Conservation (phyloP, 2,113 vertebrate genomes). For the Syngnathus typhle region DNA sequence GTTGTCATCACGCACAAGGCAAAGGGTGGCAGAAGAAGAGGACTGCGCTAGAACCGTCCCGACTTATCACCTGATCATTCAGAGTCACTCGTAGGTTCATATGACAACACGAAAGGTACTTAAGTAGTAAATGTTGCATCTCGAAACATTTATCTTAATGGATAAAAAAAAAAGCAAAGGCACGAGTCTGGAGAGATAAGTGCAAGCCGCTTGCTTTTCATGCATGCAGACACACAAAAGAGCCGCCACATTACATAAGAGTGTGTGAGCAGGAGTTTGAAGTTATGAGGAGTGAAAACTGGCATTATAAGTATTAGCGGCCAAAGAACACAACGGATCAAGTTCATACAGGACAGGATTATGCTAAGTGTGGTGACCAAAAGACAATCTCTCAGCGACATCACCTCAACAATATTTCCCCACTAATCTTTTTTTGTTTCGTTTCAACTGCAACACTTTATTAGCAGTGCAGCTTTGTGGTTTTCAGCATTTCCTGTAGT, state of each 20-base stretch:
- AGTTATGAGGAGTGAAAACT: conserved; percentile 60
- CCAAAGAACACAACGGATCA: conserved; percentile 48
- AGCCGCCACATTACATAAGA: conserved; percentile 35
- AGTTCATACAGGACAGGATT: conserved; percentile 33
- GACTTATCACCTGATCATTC: conserved; percentile 33
- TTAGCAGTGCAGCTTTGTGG: not conserved
- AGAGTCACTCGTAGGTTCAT: conserved; percentile 13
- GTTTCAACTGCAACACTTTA: too few relatives aligned
- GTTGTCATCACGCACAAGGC: conserved; percentile 38
- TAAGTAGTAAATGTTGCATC: not conserved
- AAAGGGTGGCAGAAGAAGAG: conserved; percentile 28
- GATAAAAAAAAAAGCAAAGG: not conserved
- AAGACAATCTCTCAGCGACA: not conserved
- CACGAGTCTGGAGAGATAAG: not conserved
- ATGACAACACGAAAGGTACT: not conserved
- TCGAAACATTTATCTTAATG: not conserved
- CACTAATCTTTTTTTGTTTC: not conserved
- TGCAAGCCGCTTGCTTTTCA: not conserved
- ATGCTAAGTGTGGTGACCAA: conserved; percentile 13
- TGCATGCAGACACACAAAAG: not conserved
- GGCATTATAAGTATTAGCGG: conserved; percentile 55
- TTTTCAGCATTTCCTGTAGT: not conserved
- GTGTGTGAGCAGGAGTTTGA: conserved; percentile 48
- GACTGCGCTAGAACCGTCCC: conserved; percentile 42
- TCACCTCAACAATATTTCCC: not conserved